A percentile compares a stretch with the other conserved stretches of the same genome.
Evolutionary conservation across 2,113 vertebrate genomes (phyloP).

Genomic region (Hippocampus abdominalis): DNA sequence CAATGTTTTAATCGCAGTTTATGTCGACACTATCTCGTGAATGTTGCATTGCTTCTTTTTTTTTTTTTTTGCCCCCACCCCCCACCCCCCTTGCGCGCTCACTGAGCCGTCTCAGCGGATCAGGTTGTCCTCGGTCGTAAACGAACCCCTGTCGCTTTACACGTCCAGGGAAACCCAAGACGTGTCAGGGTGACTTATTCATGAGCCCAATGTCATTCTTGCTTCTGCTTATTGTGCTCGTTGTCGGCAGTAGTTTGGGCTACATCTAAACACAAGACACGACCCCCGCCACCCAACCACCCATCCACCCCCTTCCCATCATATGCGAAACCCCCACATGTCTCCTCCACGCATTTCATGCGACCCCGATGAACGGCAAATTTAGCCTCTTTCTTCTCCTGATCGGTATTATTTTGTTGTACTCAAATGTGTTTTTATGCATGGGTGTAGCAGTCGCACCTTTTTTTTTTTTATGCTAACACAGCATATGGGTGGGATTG

Average conservation of each 20-base stretch:
- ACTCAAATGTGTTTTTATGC: slow-evolving; percentile 16
- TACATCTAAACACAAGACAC: slow-evolving; percentile 34
- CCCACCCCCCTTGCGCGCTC: slow-evolving; percentile 16
- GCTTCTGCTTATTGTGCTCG: slow-evolving; percentile 45
- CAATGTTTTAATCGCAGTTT: slow-evolving; percentile 11
- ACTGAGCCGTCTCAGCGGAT: slow-evolving; percentile 35
- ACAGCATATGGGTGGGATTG: background rate
- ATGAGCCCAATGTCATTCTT: slow-evolving; percentile 50
- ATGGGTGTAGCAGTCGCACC: slow-evolving; percentile 35
- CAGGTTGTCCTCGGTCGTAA: slow-evolving; percentile 59
- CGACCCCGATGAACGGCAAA: slow-evolving; percentile 7
- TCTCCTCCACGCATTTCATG: slow-evolving; percentile 29
- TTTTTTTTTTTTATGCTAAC: slow-evolving; percentile 23
- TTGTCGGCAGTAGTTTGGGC: slow-evolving; percentile 47
- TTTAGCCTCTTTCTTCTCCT: slow-evolving; percentile 5
- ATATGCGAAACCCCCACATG: background rate
- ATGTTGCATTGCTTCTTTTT: slow-evolving; percentile 41
- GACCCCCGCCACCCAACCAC: background rate
- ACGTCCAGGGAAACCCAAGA: slow-evolving; percentile 60
- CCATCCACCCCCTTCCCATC: background rate
- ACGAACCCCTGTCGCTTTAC: slow-evolving; percentile 57
- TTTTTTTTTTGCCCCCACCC: background rate
- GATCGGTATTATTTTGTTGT: slow-evolving; percentile 44
- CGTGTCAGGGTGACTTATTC: slow-evolving; percentile 61
- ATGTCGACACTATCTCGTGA: slow-evolving; percentile 35